Evolutionary conservation across 2,888 invertebrate genomes (phyloP).

Genomic region (Mesochorus sp.): DNA sequence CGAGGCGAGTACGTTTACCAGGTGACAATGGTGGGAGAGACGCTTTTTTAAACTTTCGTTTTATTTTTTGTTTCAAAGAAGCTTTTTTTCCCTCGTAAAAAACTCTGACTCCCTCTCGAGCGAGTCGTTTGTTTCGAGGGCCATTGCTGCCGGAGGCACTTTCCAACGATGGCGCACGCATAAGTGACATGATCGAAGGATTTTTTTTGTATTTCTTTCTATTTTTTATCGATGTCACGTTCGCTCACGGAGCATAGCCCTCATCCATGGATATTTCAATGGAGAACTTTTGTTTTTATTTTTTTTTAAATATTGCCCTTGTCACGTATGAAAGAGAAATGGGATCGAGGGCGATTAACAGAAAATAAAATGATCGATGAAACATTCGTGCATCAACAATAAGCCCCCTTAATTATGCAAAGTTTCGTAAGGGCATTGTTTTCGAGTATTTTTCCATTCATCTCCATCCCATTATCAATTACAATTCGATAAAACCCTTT

Average conservation of each 20-base stretch:
- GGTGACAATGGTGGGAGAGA: background rate
- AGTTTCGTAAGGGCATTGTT: too few species aligned
- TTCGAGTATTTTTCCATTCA: too few species aligned
- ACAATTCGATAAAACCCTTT: too few species aligned
- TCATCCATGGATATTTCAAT: background rate
- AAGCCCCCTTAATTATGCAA: too few species aligned
- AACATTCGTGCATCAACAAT: too few species aligned
- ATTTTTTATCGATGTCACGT: background rate
- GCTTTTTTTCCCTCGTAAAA: background rate
- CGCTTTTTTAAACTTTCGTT: background rate
- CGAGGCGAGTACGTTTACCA: conserved; percentile 43
- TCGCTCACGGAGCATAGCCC: background rate
- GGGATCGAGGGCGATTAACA: too few species aligned
- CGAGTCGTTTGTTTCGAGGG: conserved; percentile 33
- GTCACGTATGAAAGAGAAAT: too few species aligned
- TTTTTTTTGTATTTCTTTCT: too few species aligned
- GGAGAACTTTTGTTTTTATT: too few species aligned
- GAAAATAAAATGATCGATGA: too few species aligned
- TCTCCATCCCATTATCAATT: too few species aligned
- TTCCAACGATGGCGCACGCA: conserved; percentile 12
- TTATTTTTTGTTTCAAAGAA: background rate
- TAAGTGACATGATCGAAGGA: conserved; percentile 22
- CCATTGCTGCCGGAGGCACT: conserved; percentile 24
- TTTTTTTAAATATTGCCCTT: too few species aligned
- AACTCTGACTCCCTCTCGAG: conserved; percentile 16